Evolutionary conservation across 1,140 invertebrate genomes (phyloP).

Genomic region (Drosophila elegans): DNA sequence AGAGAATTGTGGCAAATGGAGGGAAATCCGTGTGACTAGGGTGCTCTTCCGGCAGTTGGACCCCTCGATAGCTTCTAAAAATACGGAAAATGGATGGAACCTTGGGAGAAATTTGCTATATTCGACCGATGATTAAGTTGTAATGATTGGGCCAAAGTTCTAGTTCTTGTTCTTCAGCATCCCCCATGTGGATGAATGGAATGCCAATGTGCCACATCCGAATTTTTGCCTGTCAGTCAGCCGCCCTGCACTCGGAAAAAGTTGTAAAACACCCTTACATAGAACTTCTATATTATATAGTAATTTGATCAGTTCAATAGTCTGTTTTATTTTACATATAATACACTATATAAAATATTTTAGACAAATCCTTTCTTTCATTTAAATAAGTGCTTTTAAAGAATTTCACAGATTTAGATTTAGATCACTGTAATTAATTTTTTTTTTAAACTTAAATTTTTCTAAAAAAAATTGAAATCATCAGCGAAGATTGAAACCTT

Average conservation of each 20-base stretch:
- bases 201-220: constrained; percentile 38
- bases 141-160: constrained; percentile 60
- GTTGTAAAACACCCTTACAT: too few relatives aligned
- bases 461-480: too few relatives aligned
- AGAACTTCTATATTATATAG: too few relatives aligned
- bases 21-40: constrained; percentile 12
- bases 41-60: constrained; percentile 32
- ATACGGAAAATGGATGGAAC: constrained; percentile 71
- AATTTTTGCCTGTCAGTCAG: constrained; percentile 26
- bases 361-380: too few relatives aligned
- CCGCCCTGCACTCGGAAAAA: constrained; percentile 1
- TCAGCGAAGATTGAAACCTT: background rate
- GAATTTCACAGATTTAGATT: too few relatives aligned
- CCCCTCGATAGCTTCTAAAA: constrained; percentile 54
- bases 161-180: constrained; percentile 24
- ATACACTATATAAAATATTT: too few relatives aligned
- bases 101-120: constrained; percentile 69
- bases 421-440: too few relatives aligned
- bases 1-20: background rate
- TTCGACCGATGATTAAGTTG: constrained; percentile 73
- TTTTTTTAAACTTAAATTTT: too few relatives aligned
- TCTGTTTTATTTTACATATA: too few relatives aligned
- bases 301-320: too few relatives aligned
- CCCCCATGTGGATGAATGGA: constrained; percentile 61
- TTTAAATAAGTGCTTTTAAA: too few relatives aligned